Percentiles rank a stretch among this genome's conserved stretches.
phyloP scores from a whole-genome alignment of 2,888 invertebrate species.

The Serripes groenlandicus region DNA sequence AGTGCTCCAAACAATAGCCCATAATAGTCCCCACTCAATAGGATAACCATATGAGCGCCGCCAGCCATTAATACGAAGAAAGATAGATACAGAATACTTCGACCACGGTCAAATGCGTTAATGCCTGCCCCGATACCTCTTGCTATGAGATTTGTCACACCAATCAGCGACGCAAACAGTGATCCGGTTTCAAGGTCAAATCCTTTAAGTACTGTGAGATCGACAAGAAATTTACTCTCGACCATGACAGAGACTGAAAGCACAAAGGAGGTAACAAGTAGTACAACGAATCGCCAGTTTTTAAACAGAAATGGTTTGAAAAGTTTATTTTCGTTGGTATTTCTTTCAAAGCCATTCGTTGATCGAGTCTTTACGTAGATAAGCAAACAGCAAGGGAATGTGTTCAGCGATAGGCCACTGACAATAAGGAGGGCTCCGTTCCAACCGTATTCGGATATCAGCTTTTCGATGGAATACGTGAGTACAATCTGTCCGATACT shows the following conservation, averaged over 20 bases:
- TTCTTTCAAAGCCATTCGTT: neutral
- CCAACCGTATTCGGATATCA: constrained; percentile 33
- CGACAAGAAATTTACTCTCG: constrained; percentile 37
- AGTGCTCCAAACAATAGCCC: constrained; percentile 25
- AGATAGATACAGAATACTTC: constrained; percentile 19
- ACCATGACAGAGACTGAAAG: constrained; percentile 10
- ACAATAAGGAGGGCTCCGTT: constrained; percentile 34
- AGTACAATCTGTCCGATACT: constrained; percentile 38
- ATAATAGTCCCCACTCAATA: constrained; percentile 9
- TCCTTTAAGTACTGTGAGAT: constrained; percentile 21
- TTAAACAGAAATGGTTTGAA: constrained; percentile 13
- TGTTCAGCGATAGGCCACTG: constrained; percentile 16
- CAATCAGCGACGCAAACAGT: constrained; percentile 22
- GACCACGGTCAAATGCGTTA: constrained; percentile 2
- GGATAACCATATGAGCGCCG: constrained; percentile 19
- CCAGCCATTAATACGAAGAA: neutral
- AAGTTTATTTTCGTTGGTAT: constrained; percentile 6
- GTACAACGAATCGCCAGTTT: neutral
- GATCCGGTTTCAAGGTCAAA: constrained; percentile 30
- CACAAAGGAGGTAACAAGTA: constrained; percentile 4
- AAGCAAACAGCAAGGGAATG: constrained; percentile 22
- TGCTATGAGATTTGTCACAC: constrained; percentile 23
- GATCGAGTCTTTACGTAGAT: neutral
- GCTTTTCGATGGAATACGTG: constrained; percentile 10
- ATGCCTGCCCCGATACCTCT: neutral